Evolutionary conservation across 2,888 invertebrate genomes (phyloP), one percentile per base, ranked within the genome.

Genomic region (Vesta saturnalis): DNA sequence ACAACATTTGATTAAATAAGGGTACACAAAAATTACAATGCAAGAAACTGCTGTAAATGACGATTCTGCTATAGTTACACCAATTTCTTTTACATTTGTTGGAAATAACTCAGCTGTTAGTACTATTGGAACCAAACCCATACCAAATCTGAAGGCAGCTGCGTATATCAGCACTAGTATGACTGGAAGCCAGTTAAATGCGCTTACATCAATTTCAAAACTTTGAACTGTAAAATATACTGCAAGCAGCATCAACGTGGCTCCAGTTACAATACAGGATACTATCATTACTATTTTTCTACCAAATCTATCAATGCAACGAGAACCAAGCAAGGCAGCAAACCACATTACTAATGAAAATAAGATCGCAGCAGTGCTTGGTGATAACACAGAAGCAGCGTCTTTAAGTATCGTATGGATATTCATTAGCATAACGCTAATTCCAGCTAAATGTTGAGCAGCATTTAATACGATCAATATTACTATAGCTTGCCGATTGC

Each of bases 361-460:
- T n/a, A 83, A 69, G 54, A 83, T 83, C 1, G 81, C 81, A 1
- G 82, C 79, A 8, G 73, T 72, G 76, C 61, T 73, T 6, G 78
- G 71, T 16, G 78, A 72, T 54, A 83, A 77, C 58, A 80, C 78
- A 1, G 81, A 79, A 5, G 80, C 79, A 0, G 83, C 82, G 58
- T 79, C 78, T n/a, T 75, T 72, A 18, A 84, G 64, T 63, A 84
- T 83, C 8, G 77, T 73, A 67, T 84, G 83, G 8, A 84, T 71
- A 59, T 84, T 83, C 83, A 84, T 83, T 12, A 83, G 52, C 49
- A 84, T 80, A 0, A 83, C 83, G 57, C 79, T 81, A 22, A 83
- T 82, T 16, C 81, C 79, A 43, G 79, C 78, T 60, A 83, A 80
- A 68, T 83, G 82, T 72, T 84, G 83, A 0, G 79, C 78, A 1